A percentile compares a stretch with the other conserved stretches of the same genome.
phyloP scores from a whole-genome alignment of 2,113 vertebrate species.

The Parus major region DNA sequence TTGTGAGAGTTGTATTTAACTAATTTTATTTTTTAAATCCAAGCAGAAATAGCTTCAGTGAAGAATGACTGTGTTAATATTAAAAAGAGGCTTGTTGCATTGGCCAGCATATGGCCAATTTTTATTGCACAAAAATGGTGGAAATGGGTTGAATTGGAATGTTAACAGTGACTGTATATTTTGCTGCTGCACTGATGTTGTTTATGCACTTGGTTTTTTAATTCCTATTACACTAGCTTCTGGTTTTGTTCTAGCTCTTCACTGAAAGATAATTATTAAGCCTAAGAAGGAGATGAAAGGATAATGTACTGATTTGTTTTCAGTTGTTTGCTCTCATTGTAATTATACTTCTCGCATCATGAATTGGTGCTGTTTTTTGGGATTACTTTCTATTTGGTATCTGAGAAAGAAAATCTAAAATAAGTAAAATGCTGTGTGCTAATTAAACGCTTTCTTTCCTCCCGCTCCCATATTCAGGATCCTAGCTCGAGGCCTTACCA shows the following conservation, averaged over 20 bases:
- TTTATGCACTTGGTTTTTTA: slow-evolving; percentile 75
- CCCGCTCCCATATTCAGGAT: slow-evolving; percentile 63
- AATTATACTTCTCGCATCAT: slow-evolving; percentile 40
- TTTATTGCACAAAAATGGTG: slow-evolving; percentile 75
- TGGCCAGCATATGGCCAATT: slow-evolving; percentile 65
- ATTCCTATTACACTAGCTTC: slow-evolving; percentile 58
- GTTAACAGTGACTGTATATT: slow-evolving; percentile 67
- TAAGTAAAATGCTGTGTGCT: slow-evolving; percentile 55
- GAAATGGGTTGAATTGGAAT: slow-evolving; percentile 70
- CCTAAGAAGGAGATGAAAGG: slow-evolving; percentile 64
- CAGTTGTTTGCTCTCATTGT: slow-evolving; percentile 52
- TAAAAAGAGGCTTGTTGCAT: slow-evolving; percentile 58
- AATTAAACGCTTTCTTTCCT: slow-evolving; percentile 49
- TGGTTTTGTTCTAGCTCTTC: slow-evolving; percentile 62
- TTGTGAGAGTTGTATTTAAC: slow-evolving; percentile 56
- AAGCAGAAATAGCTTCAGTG: slow-evolving; percentile 51
- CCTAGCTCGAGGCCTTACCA: slow-evolving; percentile 63
- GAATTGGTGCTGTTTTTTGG: slow-evolving; percentile 72
- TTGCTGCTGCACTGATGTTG: slow-evolving; percentile 73
- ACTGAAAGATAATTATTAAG: slow-evolving; percentile 69
- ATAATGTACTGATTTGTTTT: slow-evolving; percentile 62
- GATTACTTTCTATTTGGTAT: slow-evolving; percentile 50
- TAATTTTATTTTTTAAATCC: slow-evolving; percentile 59
- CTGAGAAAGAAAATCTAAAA: slow-evolving; percentile 52
- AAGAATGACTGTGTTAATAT: slow-evolving; percentile 61